Evolutionary conservation across 2,888 invertebrate species (phyloP), one percentile per base, ranked within the genome.

Genomic region (Drosophila merina): DNA sequence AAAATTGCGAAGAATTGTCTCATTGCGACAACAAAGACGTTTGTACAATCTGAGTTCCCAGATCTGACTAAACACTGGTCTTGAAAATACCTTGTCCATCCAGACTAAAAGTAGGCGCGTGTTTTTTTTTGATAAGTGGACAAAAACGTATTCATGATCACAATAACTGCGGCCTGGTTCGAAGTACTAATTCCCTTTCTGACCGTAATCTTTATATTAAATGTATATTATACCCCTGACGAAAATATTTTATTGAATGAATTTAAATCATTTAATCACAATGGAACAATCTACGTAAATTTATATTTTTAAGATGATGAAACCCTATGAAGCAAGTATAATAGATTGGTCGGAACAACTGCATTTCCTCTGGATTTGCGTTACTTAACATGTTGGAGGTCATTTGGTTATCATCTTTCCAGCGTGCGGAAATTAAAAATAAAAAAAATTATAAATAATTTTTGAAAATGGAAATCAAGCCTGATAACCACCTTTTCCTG

Each of bases 81-180:
- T 26, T 30, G 45, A 42, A 47, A 54, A 56, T 56, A 66, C 51
- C 51, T 59, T 52, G 57, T 55, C 36, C 38, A 59, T 59, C 36
- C 25, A 26, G 57, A 38, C 60, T 56, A 49, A 55, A 14, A 45
- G 44, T 51, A 52, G 48, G 58, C 75, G 58, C 60, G 49, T 31
- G 72, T 45, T 49, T 54, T 38, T 42, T 44, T 67, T 64, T 75
- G 77, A 77, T 77, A 77, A 81, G 79, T 38, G 14, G 40, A 54
- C 14, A 51, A 30, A 45, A 50, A 45, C 8, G 30, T 42, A 60
- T 7, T 5, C 6, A 28, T 6, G n/a, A 40, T 48, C 8, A 8
- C n/a, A 28, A 20, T 30, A 26, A 31, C 40, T 9, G 10, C 40
- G 48, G 14, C n/a, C 8, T 8, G 31, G 40, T 42, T 26, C 33